phyloP scores from a whole-genome alignment of 2,113 vertebrate genomes.

The Tetrao urogallus region DNA sequence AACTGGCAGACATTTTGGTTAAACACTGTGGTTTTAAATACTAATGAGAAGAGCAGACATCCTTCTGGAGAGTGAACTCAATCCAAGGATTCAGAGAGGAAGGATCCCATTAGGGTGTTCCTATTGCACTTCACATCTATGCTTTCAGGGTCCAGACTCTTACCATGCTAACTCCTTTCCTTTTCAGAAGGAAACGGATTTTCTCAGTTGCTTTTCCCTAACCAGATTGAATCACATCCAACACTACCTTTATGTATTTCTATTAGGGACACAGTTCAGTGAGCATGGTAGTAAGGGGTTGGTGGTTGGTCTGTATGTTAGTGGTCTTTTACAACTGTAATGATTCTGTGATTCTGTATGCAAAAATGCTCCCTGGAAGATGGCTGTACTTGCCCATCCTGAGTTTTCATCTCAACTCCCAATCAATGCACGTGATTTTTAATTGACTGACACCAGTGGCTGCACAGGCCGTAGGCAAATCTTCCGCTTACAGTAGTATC shows the following conservation, averaged over 20 bases:
- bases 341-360: neutral
- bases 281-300: no score
- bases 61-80: neutral
- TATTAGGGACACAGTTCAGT: no score
- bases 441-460: neutral
- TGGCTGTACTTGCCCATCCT: neutral
- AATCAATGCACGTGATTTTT: neutral
- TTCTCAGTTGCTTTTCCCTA: neutral
- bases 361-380: neutral
- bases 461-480: neutral
- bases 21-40: neutral
- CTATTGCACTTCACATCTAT: fast-evolving
- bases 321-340: no score
- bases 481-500: neutral
- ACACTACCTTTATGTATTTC: neutral
- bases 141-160: neutral
- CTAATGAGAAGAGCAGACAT: neutral
- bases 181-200: neutral
- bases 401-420: neutral
- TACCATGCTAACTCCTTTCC: neutral
- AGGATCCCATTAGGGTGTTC: neutral
- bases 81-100: neutral
- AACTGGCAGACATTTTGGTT: neutral
- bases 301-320: no score
- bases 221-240: neutral